Base-by-base conservation (phyloP, 2,113 vertebrate species). In the Ranitomeya variabilis region DNA sequence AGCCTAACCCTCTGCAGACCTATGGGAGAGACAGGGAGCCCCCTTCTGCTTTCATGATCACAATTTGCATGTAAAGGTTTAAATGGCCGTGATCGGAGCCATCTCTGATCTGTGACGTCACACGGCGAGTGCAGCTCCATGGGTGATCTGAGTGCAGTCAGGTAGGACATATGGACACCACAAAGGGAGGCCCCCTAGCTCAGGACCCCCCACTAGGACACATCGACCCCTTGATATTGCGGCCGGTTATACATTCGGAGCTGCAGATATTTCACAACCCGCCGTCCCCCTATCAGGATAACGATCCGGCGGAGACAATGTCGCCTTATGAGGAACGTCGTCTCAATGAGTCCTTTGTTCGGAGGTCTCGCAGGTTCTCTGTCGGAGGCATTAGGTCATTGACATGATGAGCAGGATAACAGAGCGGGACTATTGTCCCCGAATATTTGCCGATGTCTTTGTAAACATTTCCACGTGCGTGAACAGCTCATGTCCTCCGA, bases 291-390 rank as follows among this genome's bases (percentile, higher is more conserved):
- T 78, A 16, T 57, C 77, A 13, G 23, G 0, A 8, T 60, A 62
- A 81, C 16, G n/a, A n/a, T 5, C 10, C 11, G 4, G n/a, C 51
- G 8, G 31, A 84, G 13, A 71, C 67, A 57, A 85, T 71, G 51
- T 52, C 11, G 14, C 66, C 62, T 85, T 85, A 10, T 51, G 11
- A 8, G 23, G 37, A 67, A 7, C 81, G n/a, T 18, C 21, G 18
- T 10, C 21, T 69, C 11, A 71, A 57, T 69, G 83, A 12, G 4
- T 11, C 37, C 66, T 85, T 85, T 85, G 83, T 85, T 16, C n/a
- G 7, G 60, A 4, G 16, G 13, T 19, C 64, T 57, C 6, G 3
- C 60, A 67, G 82, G 66, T 60, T 67, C 37, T 12, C 51, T 57
- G 64, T 81, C 62, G 18, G 21, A 21, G 62, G 18, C 45, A 54